Evolutionary conservation across 2,113 vertebrate genomes (phyloP).

Genomic region (Sylvicapra grimmia): DNA sequence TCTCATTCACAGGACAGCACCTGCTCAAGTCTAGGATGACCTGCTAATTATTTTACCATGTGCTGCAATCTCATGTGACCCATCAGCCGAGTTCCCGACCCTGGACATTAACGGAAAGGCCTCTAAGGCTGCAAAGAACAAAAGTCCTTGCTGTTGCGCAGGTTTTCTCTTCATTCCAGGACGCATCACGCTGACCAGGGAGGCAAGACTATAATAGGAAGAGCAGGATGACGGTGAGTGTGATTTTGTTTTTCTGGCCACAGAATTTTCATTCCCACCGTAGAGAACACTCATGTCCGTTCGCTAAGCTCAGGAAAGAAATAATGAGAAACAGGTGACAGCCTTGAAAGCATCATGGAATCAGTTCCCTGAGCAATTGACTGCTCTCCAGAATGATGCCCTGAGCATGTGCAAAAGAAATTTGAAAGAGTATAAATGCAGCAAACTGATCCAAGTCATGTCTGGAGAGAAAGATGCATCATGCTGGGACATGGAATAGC

Average conservation of each 20-base stretch:
- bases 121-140: background rate
- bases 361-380: constrained; percentile 43
- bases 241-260: constrained; percentile 29
- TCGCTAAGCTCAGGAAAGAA: constrained; percentile 17
- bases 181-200: background rate
- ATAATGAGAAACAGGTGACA: constrained; percentile 67
- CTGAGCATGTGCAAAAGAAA: constrained; percentile 53
- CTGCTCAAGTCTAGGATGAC: background rate
- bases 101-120: background rate
- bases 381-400: constrained; percentile 47
- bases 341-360: constrained; percentile 40
- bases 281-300: constrained; percentile 21
- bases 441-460: constrained; percentile 21
- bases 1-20: background rate
- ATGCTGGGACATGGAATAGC: background rate
- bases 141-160: background rate
- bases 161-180: constrained; percentile 19
- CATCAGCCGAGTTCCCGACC: background rate
- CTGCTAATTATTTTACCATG: background rate
- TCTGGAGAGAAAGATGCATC: background rate
- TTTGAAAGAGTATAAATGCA: constrained; percentile 47
- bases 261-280: constrained; percentile 51
- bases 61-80: background rate
- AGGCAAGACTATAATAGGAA: background rate
- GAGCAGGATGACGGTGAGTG: background rate